Percentiles rank a stretch among this genome's conserved stretches.
Evolutionary conservation across 2,113 vertebrate genomes (phyloP).

Genomic region (Istiophorus platypterus): DNA sequence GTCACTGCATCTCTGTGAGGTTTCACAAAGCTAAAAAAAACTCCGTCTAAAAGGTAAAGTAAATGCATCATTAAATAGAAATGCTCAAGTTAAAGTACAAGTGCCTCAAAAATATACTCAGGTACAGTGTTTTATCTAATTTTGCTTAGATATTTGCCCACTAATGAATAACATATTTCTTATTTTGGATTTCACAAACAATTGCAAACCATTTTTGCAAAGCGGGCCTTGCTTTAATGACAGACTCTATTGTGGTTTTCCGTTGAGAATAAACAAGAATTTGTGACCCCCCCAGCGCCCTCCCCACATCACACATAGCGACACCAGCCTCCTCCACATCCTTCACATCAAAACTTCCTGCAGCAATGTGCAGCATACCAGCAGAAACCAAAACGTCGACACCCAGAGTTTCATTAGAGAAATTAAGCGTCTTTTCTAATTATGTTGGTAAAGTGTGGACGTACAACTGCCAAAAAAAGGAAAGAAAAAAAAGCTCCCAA

Average conservation of each 20-base stretch:
- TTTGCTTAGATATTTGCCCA: neutral
- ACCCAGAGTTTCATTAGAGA: neutral
- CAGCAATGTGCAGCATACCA: neutral
- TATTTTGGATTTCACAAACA: neutral
- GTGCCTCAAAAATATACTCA: too few species aligned
- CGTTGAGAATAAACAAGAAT: neutral
- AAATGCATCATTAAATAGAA: too few species aligned
- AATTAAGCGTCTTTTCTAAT: too few species aligned
- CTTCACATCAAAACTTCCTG: conserved; percentile 40
- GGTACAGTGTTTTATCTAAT: neutral
- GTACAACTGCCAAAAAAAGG: neutral
- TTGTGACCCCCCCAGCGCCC: neutral
- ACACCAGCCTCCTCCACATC: neutral
- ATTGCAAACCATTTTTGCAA: neutral
- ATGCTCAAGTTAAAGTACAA: too few species aligned
- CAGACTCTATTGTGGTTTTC: neutral
- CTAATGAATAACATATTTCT: too few species aligned
- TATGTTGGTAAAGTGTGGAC: too few species aligned
- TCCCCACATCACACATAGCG: neutral
- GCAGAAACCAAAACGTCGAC: neutral
- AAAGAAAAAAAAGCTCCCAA: too few species aligned
- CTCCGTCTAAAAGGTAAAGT: too few species aligned
- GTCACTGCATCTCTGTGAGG: too few species aligned
- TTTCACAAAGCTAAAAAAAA: too few species aligned
- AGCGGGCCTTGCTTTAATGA: neutral